These are phyloP conservation scores for Nycteola revayana DNA, from an alignment of 2,888 invertebrate species.

Conservation along the genomic window DNA sequence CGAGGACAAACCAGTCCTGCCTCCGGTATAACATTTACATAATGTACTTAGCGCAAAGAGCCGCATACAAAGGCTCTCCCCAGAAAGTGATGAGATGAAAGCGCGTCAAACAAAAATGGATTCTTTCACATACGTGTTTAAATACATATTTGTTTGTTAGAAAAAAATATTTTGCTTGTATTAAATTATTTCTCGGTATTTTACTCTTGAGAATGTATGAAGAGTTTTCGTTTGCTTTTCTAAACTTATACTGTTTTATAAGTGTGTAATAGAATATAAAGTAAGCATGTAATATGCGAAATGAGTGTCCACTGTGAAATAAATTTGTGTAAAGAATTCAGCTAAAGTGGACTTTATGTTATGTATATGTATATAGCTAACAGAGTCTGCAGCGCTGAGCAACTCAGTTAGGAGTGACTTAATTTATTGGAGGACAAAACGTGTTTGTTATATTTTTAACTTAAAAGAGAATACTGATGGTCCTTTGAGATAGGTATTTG, in stretches of 20 bases:
- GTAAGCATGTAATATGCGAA: constrained; percentile 8
- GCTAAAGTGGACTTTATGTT: constrained; percentile 6
- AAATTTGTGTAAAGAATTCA: constrained; percentile 12
- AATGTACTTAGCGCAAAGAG: constrained; percentile 69
- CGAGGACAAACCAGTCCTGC: constrained; percentile 58
- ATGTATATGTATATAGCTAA: background rate
- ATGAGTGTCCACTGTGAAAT: constrained; percentile 14
- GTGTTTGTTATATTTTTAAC: no score
- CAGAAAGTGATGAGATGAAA: constrained; percentile 58
- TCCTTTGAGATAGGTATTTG: no score
- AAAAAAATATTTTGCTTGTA: constrained; percentile 41
- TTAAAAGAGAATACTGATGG: no score
- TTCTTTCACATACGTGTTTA: constrained; percentile 43
- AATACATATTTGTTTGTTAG: constrained; percentile 41
- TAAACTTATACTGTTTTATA: constrained; percentile 35
- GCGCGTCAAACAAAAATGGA: constrained; percentile 54
- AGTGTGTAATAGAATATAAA: constrained; percentile 30
- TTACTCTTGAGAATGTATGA: constrained; percentile 37
- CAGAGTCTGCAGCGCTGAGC: no score
- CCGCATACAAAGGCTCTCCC: constrained; percentile 66
- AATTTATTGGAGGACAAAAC: no score
- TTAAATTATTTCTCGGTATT: constrained; percentile 55
- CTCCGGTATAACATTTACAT: constrained; percentile 74
- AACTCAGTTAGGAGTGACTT: no score
- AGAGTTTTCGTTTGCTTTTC: constrained; percentile 40